These are phyloP conservation scores for Anniella stebbinsi DNA, from an alignment of 2,797 vertebrate species.

Conservation along the genomic window DNA sequence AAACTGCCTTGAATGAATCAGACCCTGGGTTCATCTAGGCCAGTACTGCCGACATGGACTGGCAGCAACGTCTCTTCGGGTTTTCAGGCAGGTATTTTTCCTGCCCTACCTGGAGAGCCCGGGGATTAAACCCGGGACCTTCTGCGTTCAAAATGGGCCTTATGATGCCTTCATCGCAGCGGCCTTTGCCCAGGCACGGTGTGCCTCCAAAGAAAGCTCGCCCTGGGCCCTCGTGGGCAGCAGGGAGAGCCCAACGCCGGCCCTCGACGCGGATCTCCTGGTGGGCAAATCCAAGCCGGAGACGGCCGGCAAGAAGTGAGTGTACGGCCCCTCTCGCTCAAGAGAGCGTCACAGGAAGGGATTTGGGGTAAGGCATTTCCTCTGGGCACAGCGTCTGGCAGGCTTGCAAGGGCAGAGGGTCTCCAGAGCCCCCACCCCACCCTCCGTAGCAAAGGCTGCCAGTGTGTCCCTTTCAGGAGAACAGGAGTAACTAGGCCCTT, in stretches of 20 bases:
- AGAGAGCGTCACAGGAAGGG: slow-evolving; percentile 62
- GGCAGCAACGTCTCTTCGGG: no score
- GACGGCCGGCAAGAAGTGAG: slow-evolving; percentile 26
- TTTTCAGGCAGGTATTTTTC: no score
- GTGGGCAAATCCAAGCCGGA: no score
- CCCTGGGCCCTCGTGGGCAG: no score
- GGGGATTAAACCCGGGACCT: no score
- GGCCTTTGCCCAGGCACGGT: background rate
- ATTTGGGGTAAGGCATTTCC: slow-evolving; percentile 63
- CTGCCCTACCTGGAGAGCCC: no score
- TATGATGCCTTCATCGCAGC: no score
- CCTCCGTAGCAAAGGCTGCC: slow-evolving; percentile 14
- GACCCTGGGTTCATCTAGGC: no score
- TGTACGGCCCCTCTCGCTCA: slow-evolving; percentile 52
- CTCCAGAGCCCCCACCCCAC: slow-evolving; percentile 52
- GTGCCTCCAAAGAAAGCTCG: background rate
- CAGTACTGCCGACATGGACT: no score
- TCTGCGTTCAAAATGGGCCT: no score
- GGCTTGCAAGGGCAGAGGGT: slow-evolving; percentile 40
- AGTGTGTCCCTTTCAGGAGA: slow-evolving; percentile 49
- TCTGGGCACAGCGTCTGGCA: slow-evolving; percentile 67
- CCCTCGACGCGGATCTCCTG: background rate
- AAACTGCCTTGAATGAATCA: no score
- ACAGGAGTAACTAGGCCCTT: background rate
- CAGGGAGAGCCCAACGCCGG: background rate